Base-by-base conservation (phyloP, 2,113 vertebrate genomes). In the Glareola pratincola region DNA sequence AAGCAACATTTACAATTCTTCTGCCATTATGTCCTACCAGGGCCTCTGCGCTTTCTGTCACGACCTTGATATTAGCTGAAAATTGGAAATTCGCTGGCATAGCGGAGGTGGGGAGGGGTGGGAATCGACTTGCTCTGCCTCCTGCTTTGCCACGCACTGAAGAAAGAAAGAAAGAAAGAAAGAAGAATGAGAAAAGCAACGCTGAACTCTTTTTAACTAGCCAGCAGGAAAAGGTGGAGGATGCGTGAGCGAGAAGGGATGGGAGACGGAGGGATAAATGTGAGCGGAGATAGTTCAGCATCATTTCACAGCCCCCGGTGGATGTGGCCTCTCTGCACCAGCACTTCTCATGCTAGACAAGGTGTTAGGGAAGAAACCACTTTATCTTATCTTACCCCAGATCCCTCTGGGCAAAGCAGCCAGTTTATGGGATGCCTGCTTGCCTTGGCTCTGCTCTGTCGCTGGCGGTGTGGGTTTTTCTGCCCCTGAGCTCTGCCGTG, bases 11-110 rank as follows among this genome's bases (percentile, higher is more conserved):
- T 99, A 99, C 99, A 99, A 99, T 99, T 99, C 99, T 98, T 98
- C 98, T 98, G 98, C 99, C 99, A 99, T 99, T 99, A 99, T 99
- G 99, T 99, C 99, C 98, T 98, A 99, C 99, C 98, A 99, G 99
- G 99, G 98, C 99, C 99, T 99, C 98, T 99, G 98, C 95, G 98
- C 99, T 98, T 97, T 79, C 98, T 98, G 99, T 97, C 98, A 97
- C 96, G 98, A 99, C 99, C 99, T 98, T 98, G 98, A 98, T 98
- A 99, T 99, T 99, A 99, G 99, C 99, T 98, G 98, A 98, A 99
- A 99, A 99, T 99, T 99, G 99, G 98, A 98, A 99, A 99, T 98
- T 98, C 98, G 98, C 98, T 97, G 99, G 98, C 97, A 97, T 98
- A 98, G 98, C 97, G 47, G 94, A 97, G 98, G 95, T 94, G 96